phyloP scores from a whole-genome alignment of 2,888 invertebrate species.

The Sicus ferrugineus region DNA sequence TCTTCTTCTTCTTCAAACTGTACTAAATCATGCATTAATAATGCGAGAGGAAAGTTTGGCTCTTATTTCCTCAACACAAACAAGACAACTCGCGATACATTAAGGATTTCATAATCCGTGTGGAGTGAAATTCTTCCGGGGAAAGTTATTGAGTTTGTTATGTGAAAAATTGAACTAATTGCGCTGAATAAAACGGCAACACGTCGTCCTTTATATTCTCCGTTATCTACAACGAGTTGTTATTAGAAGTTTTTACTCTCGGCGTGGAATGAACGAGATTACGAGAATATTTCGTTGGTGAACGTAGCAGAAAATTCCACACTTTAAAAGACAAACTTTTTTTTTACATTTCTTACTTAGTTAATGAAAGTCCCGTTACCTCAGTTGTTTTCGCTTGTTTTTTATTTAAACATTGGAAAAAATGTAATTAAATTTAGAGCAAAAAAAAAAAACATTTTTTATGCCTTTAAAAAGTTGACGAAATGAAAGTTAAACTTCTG shows the following conservation, averaged over 20 bases:
- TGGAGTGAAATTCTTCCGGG: no score
- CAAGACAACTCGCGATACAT: background rate
- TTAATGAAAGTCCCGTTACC: background rate
- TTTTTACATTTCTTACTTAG: no score
- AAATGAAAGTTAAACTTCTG: conserved; percentile 13
- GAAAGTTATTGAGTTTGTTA: background rate
- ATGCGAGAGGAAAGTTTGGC: background rate
- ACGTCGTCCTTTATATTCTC: background rate
- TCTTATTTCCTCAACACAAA: background rate
- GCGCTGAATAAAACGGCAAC: background rate
- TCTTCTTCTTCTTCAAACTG: background rate
- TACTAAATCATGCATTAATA: conserved; percentile 5
- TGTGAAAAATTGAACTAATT: no score
- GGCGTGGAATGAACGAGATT: no score
- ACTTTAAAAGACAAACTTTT: no score
- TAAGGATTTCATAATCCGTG: background rate
- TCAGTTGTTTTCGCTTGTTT: background rate
- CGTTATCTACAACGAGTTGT: background rate
- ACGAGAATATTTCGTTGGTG: no score
- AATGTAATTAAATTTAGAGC: conserved; percentile 18
- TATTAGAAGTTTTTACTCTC: no score
- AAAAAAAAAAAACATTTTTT: background rate
- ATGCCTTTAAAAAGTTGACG: no score
- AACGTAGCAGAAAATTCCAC: no score
- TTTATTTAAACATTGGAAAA: conserved; percentile 8